Base-by-base conservation (phyloP, 2,113 vertebrate genomes). In the Excalfactoria chinensis region DNA sequence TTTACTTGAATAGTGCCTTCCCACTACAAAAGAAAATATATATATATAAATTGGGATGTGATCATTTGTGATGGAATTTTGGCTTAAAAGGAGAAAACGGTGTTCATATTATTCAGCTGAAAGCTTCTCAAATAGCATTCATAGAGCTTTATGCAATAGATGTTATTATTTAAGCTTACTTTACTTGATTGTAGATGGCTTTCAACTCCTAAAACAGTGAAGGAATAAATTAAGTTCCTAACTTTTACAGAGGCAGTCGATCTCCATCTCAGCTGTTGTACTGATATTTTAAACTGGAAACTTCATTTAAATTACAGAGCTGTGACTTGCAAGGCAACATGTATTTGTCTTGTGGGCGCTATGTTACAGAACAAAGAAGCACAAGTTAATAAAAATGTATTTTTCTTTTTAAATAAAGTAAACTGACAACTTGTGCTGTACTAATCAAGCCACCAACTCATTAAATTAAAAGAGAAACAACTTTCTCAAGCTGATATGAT, bases 401-500 rank as follows among this genome's bases (percentile, higher is more conserved):
- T 68, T 49, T 72, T 44, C 37, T 62, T 83, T 43, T 32, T 68
- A 58, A 85, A 75, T 53, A 30, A 43, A 78, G 64, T 19, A 86
- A 89, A 60, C 4, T 66, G 51, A 28, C 32, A 88, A n/a, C 35
- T 21, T 70, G 11, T 15, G 74, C 32, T 48, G 6, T 46, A 86
- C 35, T 10, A 28, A 53, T 53, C 26, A 63, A 49, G 66, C 19
- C 13, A 80, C 44, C 13, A 90, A 9, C 10, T 89, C 35, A 84
- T 85, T 93, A 90, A 93, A 89, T 85, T 67, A 73, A 71, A 94
- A 77, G 6, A 4, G 7, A 84, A 92, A 68, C 23, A 70, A 56
- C 48, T 79, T 67, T 92, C 44, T 90, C 46, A 18, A 26, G 63
- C 11, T 91, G 82, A 80, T 60, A 60, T 13, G n/a, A 80, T 60